A percentile compares a stretch with the other conserved stretches of the same genome.
Evolutionary conservation across 2,113 vertebrate species (phyloP).

Genomic region (Elgaria multicarinata): DNA sequence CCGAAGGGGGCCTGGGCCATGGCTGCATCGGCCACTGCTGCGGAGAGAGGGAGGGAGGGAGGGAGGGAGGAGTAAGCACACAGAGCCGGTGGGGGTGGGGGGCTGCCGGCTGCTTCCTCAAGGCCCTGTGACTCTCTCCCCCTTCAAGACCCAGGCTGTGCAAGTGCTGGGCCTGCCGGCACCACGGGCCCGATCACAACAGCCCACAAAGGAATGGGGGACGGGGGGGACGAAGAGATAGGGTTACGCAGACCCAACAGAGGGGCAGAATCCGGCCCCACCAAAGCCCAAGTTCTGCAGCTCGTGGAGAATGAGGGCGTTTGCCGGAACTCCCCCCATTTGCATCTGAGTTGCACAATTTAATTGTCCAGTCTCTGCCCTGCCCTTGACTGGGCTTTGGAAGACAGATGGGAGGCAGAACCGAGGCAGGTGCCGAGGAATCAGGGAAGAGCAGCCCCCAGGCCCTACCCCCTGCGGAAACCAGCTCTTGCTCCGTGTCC

Average conservation of each 20-base stretch:
- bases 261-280: not conserved
- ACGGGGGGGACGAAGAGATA: not conserved
- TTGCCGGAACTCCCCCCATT: not conserved
- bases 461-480: not conserved
- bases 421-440: not conserved
- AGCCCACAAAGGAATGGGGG: accelerated
- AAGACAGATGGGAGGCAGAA: not conserved
- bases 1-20: constrained; percentile 88
- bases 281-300: not conserved
- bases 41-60: not conserved
- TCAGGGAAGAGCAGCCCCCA: no score
- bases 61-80: not conserved
- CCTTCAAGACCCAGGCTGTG: no score
- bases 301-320: not conserved
- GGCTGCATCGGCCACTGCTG: constrained; percentile 90
- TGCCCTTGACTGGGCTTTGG: not conserved
- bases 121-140: no score
- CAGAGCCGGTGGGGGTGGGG: not conserved
- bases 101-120: no score
- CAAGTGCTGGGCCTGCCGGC: no score
- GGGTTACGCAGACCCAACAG: accelerated
- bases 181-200: no score
- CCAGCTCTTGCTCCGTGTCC: not conserved
- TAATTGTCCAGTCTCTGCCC: no score
- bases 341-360: not conserved